Conservation (phyloP, 2,113 vertebrate genomes). For the Percopsis transmontana region DNA sequence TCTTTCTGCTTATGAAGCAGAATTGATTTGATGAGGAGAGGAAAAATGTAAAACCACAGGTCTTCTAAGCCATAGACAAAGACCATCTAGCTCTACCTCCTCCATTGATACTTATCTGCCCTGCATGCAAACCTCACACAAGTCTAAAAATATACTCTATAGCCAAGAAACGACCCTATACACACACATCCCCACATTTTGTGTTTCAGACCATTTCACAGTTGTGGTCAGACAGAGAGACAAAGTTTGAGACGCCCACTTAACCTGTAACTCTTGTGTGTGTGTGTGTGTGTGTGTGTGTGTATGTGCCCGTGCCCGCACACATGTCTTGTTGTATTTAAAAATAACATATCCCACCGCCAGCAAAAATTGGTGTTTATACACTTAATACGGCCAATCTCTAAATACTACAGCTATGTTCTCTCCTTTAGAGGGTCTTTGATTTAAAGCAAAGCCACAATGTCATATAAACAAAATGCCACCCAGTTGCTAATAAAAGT, state of each 20-base stretch:
- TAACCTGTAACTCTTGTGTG: conserved; percentile 18
- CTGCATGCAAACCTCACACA: conserved; percentile 42
- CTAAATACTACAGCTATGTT: too few relatives aligned
- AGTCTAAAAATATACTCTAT: conserved; percentile 52
- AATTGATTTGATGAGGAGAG: conserved; percentile 74
- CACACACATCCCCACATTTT: conserved; percentile 30
- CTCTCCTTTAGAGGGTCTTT: too few relatives aligned
- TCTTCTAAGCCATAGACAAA: conserved; percentile 66
- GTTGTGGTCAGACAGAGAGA: conserved; percentile 73
- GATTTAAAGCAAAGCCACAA: too few relatives aligned
- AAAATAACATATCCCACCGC: too few relatives aligned
- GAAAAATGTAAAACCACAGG: conserved; percentile 76
- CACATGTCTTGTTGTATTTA: neutral
- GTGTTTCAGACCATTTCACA: conserved; percentile 67
- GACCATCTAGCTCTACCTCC: conserved; percentile 57
- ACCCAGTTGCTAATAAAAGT: too few relatives aligned
- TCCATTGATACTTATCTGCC: conserved; percentile 78
- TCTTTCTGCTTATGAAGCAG: conserved; percentile 80
- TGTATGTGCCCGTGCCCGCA: neutral
- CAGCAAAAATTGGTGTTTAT: too few relatives aligned
- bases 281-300: neutral
- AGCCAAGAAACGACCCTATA: conserved; percentile 47
- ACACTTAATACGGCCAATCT: too few relatives aligned
- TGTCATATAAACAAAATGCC: too few relatives aligned
- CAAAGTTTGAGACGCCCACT: conserved; percentile 55